Evolutionary conservation across 2,888 invertebrate species (phyloP), one percentile per base, ranked within the genome.

Genomic region (Cataglyphis livida): DNA sequence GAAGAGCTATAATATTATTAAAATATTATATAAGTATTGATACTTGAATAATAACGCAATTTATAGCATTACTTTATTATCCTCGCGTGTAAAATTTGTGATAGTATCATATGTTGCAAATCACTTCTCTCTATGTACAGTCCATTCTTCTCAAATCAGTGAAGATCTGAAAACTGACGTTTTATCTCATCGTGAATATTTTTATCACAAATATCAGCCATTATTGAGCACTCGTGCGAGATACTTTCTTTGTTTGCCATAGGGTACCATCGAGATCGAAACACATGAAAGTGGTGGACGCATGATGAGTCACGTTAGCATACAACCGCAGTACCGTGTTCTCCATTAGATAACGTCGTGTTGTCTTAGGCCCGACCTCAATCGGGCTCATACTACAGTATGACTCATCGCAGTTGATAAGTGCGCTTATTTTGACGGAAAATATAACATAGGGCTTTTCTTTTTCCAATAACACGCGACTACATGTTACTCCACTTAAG

Each of bases 291-390:
- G 79, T 81, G 78, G 70, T 76, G 70, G 81, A 87, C 85, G 76
- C 87, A 86, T 71, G 84, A 88, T 90, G 89, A 89, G 87, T 90
- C 90, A 90, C 90, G 87, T 90, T 84, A 83, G 84, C 88, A 89
- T 86, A 89, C 87, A 89, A 88, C 86, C 89, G 84, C 84, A 79
- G 82, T 76, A 62, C 84, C 88, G 78, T 85, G 87, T 90, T 88
- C 85, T 89, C 87, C 85, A 88, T 90, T 89, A 90, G 88, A 88
- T 84, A 84, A 86, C 79, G 79, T 82, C 73, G 66, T 89, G 89
- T 89, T 90, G 90, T 89, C 88, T 88, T 88, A 89, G 90, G 88
- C 83, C 84, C 81, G 88, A 85, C 85, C 89, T 86, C 83, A 88
- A 90, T 89, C 87, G 84, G 81, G 87, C 86, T 70, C 12, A 57